These are phyloP conservation scores for Crocodylus rhombifer DNA, from an alignment of 2,797 vertebrate genomes.

Conservation along the genomic window DNA sequence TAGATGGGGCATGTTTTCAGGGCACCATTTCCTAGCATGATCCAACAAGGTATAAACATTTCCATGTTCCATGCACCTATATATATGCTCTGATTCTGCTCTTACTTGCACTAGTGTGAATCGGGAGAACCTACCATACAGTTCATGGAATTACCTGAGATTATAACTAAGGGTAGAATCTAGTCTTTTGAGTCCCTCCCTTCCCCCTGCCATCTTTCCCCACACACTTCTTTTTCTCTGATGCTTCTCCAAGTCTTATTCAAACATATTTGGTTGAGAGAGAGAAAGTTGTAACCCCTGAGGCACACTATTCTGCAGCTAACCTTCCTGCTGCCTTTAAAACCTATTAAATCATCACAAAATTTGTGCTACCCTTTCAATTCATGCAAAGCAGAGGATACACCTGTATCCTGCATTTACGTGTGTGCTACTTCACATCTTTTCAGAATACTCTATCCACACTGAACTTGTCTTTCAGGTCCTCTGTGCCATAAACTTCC, in stretches of 20 bases:
- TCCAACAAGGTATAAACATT: too few species aligned
- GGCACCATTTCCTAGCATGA: too few species aligned
- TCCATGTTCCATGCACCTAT: too few species aligned
- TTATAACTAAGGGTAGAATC: neutral
- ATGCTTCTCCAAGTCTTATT: neutral
- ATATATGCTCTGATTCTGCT: neutral
- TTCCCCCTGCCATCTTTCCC: too few species aligned
- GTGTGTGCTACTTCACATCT: neutral
- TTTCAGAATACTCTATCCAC: neutral
- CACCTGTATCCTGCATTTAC: neutral
- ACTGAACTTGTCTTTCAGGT: neutral
- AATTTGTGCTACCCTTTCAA: rapidly evolving
- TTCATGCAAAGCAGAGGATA: too few species aligned
- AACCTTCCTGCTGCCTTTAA: neutral
- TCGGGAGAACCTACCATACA: neutral
- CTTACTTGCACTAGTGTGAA: neutral
- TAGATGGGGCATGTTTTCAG: too few species aligned
- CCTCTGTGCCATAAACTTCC: constrained; percentile 5
- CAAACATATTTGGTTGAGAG: neutral
- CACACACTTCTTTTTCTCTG: neutral
- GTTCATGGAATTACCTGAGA: constrained; percentile 4
- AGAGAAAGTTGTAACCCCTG: neutral
- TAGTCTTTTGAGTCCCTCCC: neutral
- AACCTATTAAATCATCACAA: neutral
- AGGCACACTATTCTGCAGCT: neutral